Conservation (phyloP, 2,113 vertebrate genomes). For the Protobothrops flavoviridis region DNA sequence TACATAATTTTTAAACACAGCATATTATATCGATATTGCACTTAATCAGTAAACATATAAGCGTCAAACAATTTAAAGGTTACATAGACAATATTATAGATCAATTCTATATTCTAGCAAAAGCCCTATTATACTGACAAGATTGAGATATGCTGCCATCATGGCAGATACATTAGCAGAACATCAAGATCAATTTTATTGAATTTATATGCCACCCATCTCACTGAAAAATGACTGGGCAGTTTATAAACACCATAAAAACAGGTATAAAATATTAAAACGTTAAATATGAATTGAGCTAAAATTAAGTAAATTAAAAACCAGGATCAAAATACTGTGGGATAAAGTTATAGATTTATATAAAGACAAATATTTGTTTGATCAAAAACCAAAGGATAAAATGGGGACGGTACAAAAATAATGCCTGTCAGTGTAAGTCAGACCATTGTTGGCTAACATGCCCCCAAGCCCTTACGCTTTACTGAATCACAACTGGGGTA, state of each 20-base stretch:
- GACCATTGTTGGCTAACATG: not conserved
- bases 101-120: not conserved
- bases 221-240: too few relatives aligned
- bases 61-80: not conserved
- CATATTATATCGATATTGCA: not conserved
- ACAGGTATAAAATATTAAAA: not conserved
- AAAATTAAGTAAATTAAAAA: not conserved
- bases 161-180: too few relatives aligned
- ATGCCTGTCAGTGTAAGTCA: not conserved
- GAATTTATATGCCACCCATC: too few relatives aligned
- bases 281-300: not conserved
- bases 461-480: not conserved
- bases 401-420: not conserved
- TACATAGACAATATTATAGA: not conserved
- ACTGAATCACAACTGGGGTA: not conserved
- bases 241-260: too few relatives aligned
- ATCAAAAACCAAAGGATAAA: not conserved
- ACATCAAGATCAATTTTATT: too few relatives aligned
- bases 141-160: not conserved
- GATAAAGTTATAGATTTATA: not conserved
- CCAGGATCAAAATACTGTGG: not conserved
- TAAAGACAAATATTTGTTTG: not conserved
- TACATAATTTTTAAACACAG: not conserved
- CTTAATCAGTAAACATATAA: not conserved
- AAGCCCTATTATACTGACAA: not conserved